Base-by-base conservation (phyloP, 1,140 invertebrate genomes). In the Heliothis subflexa region DNA sequence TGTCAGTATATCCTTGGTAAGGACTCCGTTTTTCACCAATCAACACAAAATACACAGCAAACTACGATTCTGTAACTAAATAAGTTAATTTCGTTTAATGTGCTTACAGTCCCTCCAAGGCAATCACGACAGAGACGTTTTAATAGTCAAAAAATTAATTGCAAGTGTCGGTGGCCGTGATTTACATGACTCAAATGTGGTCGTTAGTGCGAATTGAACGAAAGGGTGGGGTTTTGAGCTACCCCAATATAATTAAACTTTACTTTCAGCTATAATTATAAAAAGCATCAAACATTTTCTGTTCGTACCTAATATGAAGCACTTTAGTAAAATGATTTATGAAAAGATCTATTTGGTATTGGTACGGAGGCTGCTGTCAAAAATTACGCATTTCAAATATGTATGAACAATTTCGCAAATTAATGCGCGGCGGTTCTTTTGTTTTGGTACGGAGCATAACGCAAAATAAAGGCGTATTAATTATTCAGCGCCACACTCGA, bases 401-500 rank as follows among this genome's bases (percentile, higher is more conserved):
- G 50, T 68, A 81, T 77, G 66, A 80, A 86, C 82, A 87, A 90
- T 89, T 78, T 91, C 86, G 88, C 88, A 91, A 93, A 89, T 89
- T 83, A 91, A 85, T 68, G 83, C 86, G 86, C 81, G 79, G 81
- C 81, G 79, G 80, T 83, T 84, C 88, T 90, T 89, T 94, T 93
- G 90, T 93, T 90, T 91, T 79, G 83, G 50, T 81, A 77, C 81
- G 68, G 78, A 82, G 85, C 80, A 86, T 88, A 86, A 88, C 89
- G 84, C 85, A 90, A 93, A 94, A 93, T 92, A 91, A 93, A 91
- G 89, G 88, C 91, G 84, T 93, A 93, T 94, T 94, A 94, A 94
- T 94, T 93, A 94, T 94, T 94, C 92, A 92, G 85, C 84, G 88
- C 92, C 93, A 94, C 91, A 94, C 93, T 94, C 93, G 87, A 82